Percentiles rank a stretch among this genome's conserved stretches.
These are phyloP conservation scores for Protonemura montana DNA, from an alignment of 2,888 invertebrate species.

Conservation along the genomic window DNA sequence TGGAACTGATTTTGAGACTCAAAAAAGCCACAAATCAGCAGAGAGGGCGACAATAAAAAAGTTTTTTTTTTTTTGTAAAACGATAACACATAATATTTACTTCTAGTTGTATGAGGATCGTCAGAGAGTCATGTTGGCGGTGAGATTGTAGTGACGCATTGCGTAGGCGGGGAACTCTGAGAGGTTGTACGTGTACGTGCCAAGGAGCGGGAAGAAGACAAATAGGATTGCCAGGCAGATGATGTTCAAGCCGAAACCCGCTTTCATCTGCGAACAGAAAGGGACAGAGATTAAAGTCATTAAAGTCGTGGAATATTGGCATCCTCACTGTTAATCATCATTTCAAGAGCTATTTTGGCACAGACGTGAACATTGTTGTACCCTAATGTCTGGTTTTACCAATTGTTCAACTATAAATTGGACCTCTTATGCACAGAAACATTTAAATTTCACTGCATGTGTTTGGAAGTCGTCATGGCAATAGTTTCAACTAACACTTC, in stretches of 20 bases:
- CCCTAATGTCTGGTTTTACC: too few species aligned
- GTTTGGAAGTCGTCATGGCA: too few species aligned
- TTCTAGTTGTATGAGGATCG: not conserved
- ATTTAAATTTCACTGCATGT: too few species aligned
- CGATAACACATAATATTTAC: constrained; percentile 18
- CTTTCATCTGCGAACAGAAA: constrained; percentile 57
- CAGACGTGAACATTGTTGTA: too few species aligned
- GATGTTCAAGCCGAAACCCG: constrained; percentile 78
- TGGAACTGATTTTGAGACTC: too few species aligned
- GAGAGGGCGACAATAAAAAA: not conserved
- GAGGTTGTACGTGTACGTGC: constrained; percentile 71
- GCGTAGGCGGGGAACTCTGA: constrained; percentile 72
- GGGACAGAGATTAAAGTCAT: too few species aligned
- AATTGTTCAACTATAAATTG: too few species aligned
- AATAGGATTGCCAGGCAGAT: constrained; percentile 77
- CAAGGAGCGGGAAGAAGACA: constrained; percentile 78
- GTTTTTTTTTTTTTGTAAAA: not conserved
- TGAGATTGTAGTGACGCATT: not conserved
- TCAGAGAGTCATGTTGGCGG: constrained; percentile 21
- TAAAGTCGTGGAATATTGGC: constrained; percentile 13
- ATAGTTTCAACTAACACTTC: too few species aligned
- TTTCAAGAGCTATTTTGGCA: too few species aligned
- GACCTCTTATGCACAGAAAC: too few species aligned
- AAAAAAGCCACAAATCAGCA: too few species aligned
- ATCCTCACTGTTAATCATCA: too few species aligned